These are phyloP conservation scores for Anthopleura xanthogrammica DNA, from an alignment of 92 coral and sea anemone species.

Conservation along the genomic window DNA sequence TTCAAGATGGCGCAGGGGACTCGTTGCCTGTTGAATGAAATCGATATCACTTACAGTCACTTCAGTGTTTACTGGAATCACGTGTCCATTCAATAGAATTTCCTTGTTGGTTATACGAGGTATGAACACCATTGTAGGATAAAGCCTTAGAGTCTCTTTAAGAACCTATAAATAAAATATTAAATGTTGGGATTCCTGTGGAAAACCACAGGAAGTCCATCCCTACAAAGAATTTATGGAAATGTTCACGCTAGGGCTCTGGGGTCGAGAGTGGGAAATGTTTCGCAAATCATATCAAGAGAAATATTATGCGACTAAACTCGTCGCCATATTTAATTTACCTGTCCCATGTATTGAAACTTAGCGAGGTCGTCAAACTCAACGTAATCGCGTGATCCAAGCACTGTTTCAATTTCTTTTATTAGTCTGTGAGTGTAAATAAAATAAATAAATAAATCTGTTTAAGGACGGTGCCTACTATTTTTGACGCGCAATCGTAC, in stretches of 20 bases:
- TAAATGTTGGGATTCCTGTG: background rate
- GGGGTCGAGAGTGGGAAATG: too few relatives aligned
- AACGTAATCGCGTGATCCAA: conserved; percentile 44
- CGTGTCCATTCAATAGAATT: conserved; percentile 35
- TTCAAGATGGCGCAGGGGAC: too few relatives aligned
- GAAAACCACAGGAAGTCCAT: background rate
- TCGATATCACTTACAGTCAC: conserved; percentile 18
- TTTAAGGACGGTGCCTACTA: too few relatives aligned
- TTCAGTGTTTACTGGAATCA: conserved; percentile 38
- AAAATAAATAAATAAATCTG: too few relatives aligned
- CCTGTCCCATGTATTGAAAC: conserved; percentile 43
- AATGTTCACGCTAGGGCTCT: background rate
- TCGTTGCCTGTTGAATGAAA: too few relatives aligned
- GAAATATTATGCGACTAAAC: too few relatives aligned
- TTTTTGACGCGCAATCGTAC: too few relatives aligned
- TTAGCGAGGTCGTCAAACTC: conserved; percentile 49
- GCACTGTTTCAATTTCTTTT: conserved; percentile 35
- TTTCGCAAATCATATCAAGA: background rate
- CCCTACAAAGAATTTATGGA: too few relatives aligned
- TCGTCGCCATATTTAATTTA: background rate
- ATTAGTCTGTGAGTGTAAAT: conserved; percentile 21
- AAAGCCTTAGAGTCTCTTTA: conserved; percentile 54
- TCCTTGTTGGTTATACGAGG: conserved; percentile 27
- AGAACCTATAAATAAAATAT: conserved; percentile 16
- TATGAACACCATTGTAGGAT: conserved; percentile 49